A percentile compares a stretch with the other conserved stretches of the same genome.
phyloP scores from a whole-genome alignment of 2,113 vertebrate genomes.

The Phaetusa simplex region DNA sequence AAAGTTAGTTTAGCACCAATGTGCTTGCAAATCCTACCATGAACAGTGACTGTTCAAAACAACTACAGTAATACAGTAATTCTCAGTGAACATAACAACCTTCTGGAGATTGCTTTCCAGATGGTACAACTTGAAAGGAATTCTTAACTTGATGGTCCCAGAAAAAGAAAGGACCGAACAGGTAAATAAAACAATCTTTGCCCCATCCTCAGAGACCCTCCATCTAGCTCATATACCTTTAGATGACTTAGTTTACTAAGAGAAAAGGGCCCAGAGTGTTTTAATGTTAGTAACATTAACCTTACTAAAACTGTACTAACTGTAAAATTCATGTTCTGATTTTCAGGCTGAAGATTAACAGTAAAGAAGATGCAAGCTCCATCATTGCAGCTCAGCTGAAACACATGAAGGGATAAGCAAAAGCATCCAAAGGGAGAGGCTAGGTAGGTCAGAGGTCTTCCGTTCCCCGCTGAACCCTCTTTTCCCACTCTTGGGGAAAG shows the following conservation, averaged over 20 bases:
- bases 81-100: background rate
- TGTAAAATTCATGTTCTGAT: background rate
- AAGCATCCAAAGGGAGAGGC: background rate
- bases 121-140: background rate
- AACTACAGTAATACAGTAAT: background rate
- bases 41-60: background rate
- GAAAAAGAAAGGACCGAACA: background rate
- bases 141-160: background rate
- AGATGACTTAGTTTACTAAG: background rate
- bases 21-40: background rate
- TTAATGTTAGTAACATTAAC: background rate
- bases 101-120: background rate
- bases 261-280: background rate
- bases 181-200: background rate
- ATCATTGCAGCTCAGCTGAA: background rate
- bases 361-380: background rate
- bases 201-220: background rate
- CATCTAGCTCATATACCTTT: background rate
- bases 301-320: background rate
- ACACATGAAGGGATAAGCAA: background rate
- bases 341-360: background rate
- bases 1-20: background rate
- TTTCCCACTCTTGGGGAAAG: background rate
- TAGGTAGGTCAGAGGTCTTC: background rate
- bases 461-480: background rate